Conservation (phyloP, 2,797 vertebrate species). For the Poecilia wingei region DNA sequence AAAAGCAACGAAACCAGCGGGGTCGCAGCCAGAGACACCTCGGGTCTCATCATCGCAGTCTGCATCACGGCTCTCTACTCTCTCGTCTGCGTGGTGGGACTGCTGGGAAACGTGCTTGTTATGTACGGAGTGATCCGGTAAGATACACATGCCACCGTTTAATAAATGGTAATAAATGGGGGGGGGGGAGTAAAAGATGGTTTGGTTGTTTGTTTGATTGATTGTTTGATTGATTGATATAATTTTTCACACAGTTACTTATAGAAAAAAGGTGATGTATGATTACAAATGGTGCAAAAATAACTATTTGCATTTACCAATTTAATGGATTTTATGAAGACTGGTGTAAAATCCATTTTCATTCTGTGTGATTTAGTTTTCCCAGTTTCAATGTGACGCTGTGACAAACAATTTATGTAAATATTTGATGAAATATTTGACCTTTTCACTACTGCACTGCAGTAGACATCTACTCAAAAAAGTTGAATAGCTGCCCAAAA, state of each 20-base stretch:
- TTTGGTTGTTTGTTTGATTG: neutral
- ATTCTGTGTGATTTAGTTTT: constrained; percentile 3
- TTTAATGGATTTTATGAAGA: neutral
- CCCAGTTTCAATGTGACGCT: constrained; percentile 13
- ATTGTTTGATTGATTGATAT: neutral
- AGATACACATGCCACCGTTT: constrained; percentile 46
- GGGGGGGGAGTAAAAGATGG: neutral
- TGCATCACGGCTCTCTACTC: constrained; percentile 94
- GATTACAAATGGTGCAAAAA: neutral
- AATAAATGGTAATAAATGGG: rapidly evolving
- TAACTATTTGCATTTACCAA: neutral
- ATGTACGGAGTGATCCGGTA: constrained; percentile 98
- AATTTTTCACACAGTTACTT: neutral
- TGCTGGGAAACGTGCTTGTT: constrained; percentile 93
- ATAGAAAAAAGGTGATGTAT: neutral
- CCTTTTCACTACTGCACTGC: neutral
- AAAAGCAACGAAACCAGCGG: constrained; percentile 70
- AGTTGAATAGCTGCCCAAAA: neutral
- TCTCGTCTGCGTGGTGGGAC: constrained; percentile 91
- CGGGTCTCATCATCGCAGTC: constrained; percentile 82
- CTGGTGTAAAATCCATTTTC: neutral
- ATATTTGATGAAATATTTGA: neutral
- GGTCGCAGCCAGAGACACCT: constrained; percentile 65
- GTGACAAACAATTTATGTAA: neutral
- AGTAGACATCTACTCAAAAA: neutral